Base-by-base conservation (phyloP, 2,797 vertebrate species). In the Danio choprae region DNA sequence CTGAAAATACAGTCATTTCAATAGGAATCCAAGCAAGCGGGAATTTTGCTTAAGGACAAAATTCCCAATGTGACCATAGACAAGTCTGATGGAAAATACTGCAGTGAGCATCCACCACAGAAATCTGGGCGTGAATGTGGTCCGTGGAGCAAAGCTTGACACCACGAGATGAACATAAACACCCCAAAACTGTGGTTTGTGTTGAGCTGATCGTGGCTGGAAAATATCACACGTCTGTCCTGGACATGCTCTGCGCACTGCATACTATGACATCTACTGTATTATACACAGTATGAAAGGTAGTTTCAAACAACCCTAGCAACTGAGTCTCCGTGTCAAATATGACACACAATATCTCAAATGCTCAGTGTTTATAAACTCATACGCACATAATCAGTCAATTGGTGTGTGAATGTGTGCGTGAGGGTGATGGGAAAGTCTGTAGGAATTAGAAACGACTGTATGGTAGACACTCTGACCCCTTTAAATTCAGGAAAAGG, bases 381-480 rank as follows among this genome's bases (percentile, higher is more conserved):
- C 40, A 16, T 15, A 55, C 1, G 16, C 60, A 5, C 20, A 44
- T 4, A 65, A 22, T 46, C 6, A 67, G 12, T 48, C 7, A 8
- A 13, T 67, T 11, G 20, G 44, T 55, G 64, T 46, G 44, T 29
- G 22, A 36, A 36, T 51, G 15, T 69, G n/a, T 13, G 4, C 22
- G 53, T 18, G 51, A 7, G 16, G 7, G 7, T 2, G n/a, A 4
- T 40, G 60, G 12, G 8, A 29, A 48, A 29, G 48, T 51, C 22
- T 69, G 8, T 16, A 40, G 16, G 68, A 70, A 20, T 53, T 38
- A 38, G 16, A 53, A 70, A 53, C 36, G 53, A 70, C 51, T 7
- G 13, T 53, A 40, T 50, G 20, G 50, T 70, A 70, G 36, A 55
- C 68, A 70, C 6, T 70, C 18, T 70, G 68, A 70, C 36, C 11